These are phyloP conservation scores for Artibeus jamaicensis DNA, from an alignment of 2,797 vertebrate genomes.

Conservation along the genomic window DNA sequence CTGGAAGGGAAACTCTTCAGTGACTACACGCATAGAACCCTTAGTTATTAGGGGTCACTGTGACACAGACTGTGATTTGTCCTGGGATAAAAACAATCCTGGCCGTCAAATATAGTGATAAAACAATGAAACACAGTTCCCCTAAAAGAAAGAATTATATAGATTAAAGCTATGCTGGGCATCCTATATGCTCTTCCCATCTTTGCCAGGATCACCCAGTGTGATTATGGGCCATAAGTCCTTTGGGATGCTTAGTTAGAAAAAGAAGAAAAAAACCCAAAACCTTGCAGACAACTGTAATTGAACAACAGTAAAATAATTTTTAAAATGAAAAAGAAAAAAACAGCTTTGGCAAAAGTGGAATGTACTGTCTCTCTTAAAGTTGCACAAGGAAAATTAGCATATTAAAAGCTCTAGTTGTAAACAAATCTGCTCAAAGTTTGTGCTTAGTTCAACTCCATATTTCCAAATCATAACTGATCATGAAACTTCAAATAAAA, in stretches of 20 bases:
- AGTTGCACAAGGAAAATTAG: not conserved
- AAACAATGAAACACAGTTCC: not conserved
- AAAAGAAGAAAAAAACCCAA: not conserved
- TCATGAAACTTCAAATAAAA: not conserved
- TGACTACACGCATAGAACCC: not conserved
- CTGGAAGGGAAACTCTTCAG: not conserved
- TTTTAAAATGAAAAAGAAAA: too few relatives aligned
- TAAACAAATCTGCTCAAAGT: not conserved
- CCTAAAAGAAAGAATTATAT: not conserved
- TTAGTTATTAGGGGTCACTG: not conserved
- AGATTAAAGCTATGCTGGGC: not conserved
- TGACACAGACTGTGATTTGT: not conserved
- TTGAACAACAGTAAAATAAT: too few relatives aligned
- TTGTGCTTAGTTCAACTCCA: not conserved
- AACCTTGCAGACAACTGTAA: too few relatives aligned
- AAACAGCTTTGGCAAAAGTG: not conserved
- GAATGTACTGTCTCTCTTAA: not conserved
- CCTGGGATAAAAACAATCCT: not conserved
- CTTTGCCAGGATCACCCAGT: not conserved
- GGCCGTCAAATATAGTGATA: not conserved
- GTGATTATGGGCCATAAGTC: not conserved
- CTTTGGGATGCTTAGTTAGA: not conserved
- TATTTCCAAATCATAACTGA: not conserved
- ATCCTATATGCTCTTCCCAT: not conserved
- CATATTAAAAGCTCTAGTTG: not conserved